Evolutionary conservation across 2,113 vertebrate species (phyloP), one percentile per base, ranked within the genome.

Genomic region (Micronisus gabar): DNA sequence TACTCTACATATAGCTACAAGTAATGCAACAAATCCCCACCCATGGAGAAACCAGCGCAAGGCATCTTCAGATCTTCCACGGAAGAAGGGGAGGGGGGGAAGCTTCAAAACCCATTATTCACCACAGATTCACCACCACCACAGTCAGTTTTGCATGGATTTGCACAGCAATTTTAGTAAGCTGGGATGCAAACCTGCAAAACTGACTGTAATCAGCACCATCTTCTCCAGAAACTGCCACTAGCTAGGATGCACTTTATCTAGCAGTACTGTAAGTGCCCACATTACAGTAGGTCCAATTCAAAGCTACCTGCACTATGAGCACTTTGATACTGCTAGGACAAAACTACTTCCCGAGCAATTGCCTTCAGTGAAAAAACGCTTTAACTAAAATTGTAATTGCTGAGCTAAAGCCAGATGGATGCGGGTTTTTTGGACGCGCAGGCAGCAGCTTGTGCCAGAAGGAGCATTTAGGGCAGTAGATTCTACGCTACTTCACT

Each of bases 91-190:
- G 6, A 1, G 2, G 2, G 7, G 4, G 13, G 6, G 41, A 38
- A 19, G 22, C 83, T 71, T 50, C 41, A 52, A 83, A 76, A 15
- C 61, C 73, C 58, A 43, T 67, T 27, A 91, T 80, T 94, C 67
- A 73, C 52, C 76, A 93, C 91, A 88, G 97, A 87, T 95, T 95
- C 66, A 96, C 91, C 92, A 93, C 97, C 79, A 97, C 98, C 98
- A 99, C 99, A 98, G 98, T 99, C 99, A 99, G 99, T 99, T 99
- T 99, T 99, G 99, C 99, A 99, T 99, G 99, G 99, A 99, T 99
- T 99, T 99, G 99, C 99, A 99, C 99, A 99, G 99, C 94, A 99
- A 99, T 99, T 99, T 99, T 99, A 99, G 85, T 38, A 98, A 98
- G 99, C 99, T 99, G 99, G 98, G 93, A 98, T 98, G 99, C 99